phyloP scores from a whole-genome alignment of 2,797 vertebrate genomes.

The Prionace glauca region DNA sequence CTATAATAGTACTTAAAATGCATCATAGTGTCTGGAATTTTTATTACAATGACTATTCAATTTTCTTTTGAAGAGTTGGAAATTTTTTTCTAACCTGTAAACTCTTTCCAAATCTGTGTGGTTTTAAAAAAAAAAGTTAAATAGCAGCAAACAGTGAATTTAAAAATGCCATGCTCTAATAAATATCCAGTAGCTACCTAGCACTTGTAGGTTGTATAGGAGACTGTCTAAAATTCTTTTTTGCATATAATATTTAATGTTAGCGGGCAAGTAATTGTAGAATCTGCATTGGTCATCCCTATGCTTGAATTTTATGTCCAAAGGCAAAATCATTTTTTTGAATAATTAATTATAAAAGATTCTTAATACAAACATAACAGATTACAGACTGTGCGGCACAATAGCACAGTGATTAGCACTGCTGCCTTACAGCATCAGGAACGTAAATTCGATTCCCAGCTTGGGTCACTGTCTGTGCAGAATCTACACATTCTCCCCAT shows the following conservation, averaged over 20 bases:
- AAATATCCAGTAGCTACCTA: not conserved
- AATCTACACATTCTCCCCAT: too few relatives aligned
- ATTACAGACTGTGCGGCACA: too few relatives aligned
- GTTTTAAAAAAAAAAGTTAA: not conserved
- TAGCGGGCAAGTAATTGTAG: not conserved
- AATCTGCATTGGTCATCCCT: not conserved
- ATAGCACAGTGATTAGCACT: too few relatives aligned
- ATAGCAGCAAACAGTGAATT: not conserved
- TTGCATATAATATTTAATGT: not conserved
- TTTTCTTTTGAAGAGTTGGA: not conserved
- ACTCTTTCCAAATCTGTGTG: not conserved
- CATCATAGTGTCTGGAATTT: not conserved
- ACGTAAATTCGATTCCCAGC: too few relatives aligned
- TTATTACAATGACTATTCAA: not conserved
- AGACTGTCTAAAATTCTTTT: not conserved
- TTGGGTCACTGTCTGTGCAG: too few relatives aligned
- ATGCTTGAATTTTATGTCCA: not conserved
- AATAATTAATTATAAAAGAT: not conserved
- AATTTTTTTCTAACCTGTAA: not conserved
- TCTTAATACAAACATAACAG: not conserved
- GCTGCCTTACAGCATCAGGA: too few relatives aligned
- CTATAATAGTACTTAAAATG: not conserved
- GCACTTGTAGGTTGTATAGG: not conserved
- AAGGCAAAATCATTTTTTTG: not conserved
- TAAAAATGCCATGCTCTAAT: not conserved